Percentiles rank a stretch among this genome's conserved stretches.
phyloP scores from a whole-genome alignment of 2,113 vertebrate species.

The Caranx ignobilis region DNA sequence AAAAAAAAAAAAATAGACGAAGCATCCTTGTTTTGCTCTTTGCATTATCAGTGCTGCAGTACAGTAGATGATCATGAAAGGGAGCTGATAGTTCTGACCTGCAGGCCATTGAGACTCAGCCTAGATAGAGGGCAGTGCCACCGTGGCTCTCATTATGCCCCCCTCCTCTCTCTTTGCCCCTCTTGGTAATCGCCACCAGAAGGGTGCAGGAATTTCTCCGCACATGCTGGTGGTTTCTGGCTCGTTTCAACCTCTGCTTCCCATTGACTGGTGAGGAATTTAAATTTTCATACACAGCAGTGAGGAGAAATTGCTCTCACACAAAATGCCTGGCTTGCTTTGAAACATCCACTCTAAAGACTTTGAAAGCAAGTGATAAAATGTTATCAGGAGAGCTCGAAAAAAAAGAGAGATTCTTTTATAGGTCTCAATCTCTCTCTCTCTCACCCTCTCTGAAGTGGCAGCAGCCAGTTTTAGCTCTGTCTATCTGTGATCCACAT shows the following conservation, averaged over 20 bases:
- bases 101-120: constrained; percentile 60
- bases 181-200: constrained; percentile 81
- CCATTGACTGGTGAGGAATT: constrained; percentile 75
- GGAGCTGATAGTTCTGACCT: constrained; percentile 71
- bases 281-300: constrained; percentile 69
- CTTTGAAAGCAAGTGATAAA: constrained; percentile 74
- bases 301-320: constrained; percentile 56
- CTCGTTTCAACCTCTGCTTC: constrained; percentile 74
- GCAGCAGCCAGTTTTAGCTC: constrained; percentile 65
- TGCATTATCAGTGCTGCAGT: constrained; percentile 55
- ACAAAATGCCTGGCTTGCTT: constrained; percentile 66
- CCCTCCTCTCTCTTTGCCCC: constrained; percentile 50
- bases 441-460: constrained; percentile 59
- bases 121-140: constrained; percentile 75
- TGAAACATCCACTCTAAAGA: constrained; percentile 61
- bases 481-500: constrained; percentile 69
- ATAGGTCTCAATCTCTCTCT: constrained; percentile 47
- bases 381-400: constrained; percentile 70
- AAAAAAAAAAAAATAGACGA: constrained; percentile 24
- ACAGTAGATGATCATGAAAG: constrained; percentile 79
- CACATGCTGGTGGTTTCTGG: constrained; percentile 82
- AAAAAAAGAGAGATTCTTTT: constrained; percentile 39
- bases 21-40: constrained; percentile 47
- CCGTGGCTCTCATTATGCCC: constrained; percentile 64
- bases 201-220: constrained; percentile 76